Conservation (phyloP, 2,888 invertebrate genomes). For the Patella ulyssiponensis region DNA sequence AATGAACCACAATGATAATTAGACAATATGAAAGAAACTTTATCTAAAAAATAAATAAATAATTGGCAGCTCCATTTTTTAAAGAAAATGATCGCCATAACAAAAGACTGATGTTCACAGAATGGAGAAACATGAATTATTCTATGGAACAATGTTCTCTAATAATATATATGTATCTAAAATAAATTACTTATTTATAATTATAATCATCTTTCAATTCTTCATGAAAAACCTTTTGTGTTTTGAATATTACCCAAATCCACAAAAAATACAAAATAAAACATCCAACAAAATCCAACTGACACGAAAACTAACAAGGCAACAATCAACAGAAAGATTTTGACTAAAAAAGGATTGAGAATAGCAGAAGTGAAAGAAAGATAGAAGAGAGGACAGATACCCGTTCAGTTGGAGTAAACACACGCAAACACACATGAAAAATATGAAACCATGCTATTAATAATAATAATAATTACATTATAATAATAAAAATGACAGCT, state of each 20-base stretch:
- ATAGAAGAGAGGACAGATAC: slow-evolving; percentile 24
- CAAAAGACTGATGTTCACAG: too few species aligned
- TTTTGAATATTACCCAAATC: slow-evolving; percentile 18
- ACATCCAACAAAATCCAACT: slow-evolving; percentile 2
- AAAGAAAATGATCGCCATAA: too few species aligned
- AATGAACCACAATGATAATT: too few species aligned
- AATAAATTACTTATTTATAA: too few species aligned
- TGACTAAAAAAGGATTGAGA: slow-evolving; percentile 15
- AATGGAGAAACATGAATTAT: too few species aligned
- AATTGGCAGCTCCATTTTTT: too few species aligned
- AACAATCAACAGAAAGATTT: slow-evolving; percentile 13
- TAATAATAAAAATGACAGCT: not conserved
- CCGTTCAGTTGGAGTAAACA: slow-evolving; percentile 38
- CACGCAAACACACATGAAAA: slow-evolving; percentile 30
- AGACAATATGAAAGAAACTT: too few species aligned
- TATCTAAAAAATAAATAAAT: too few species aligned
- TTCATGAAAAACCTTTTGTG: slow-evolving; percentile 16
- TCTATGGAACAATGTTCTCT: too few species aligned
- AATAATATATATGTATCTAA: too few species aligned
- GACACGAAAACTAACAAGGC: slow-evolving; percentile 1
- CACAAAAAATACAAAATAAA: slow-evolving; percentile 16
- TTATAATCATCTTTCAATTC: too few species aligned
- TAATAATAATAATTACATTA: slow-evolving; percentile 21
- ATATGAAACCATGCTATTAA: slow-evolving; percentile 28
- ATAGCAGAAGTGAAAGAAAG: slow-evolving; percentile 29